These are phyloP conservation scores for Macrosiphum euphorbiae DNA, from an alignment of 2,888 invertebrate species.

Conservation along the genomic window DNA sequence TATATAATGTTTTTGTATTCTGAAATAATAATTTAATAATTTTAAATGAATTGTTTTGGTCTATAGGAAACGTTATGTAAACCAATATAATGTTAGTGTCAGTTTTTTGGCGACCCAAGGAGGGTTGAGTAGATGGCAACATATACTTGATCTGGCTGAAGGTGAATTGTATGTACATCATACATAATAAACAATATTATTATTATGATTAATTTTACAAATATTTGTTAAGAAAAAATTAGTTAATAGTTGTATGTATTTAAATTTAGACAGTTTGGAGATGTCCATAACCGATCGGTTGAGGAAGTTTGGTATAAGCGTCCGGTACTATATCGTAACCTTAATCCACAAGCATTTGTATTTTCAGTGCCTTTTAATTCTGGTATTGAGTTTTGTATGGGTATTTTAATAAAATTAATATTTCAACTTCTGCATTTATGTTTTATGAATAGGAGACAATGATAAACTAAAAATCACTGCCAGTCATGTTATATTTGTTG, in stretches of 20 bases:
- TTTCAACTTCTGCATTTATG: background rate
- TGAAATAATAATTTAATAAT: background rate
- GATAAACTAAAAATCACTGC: conserved; percentile 77
- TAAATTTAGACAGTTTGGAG: conserved; percentile 72
- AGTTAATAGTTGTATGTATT: background rate
- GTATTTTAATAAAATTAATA: background rate
- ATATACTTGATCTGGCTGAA: conserved; percentile 71
- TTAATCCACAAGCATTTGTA: conserved; percentile 82
- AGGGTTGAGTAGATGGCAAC: conserved; percentile 90
- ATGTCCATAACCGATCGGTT: conserved; percentile 81
- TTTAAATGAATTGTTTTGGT: background rate
- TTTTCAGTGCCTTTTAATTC: conserved; percentile 77
- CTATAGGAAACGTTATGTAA: conserved; percentile 73
- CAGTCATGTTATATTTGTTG: conserved; percentile 86
- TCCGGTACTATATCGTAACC: conserved; percentile 86
- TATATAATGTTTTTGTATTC: background rate
- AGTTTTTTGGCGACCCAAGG: conserved; percentile 91
- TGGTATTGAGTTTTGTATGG: conserved; percentile 68
- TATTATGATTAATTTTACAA: background rate
- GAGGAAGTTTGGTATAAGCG: conserved; percentile 94
- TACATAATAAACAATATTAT: background rate
- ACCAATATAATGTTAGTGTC: conserved; percentile 80
- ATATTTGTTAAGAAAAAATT: background rate
- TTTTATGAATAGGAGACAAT: conserved; percentile 43
- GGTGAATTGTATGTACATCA: conserved; percentile 56